Evolutionary conservation across 2,888 invertebrate species (phyloP).

Genomic region (Drosophila falleni): DNA sequence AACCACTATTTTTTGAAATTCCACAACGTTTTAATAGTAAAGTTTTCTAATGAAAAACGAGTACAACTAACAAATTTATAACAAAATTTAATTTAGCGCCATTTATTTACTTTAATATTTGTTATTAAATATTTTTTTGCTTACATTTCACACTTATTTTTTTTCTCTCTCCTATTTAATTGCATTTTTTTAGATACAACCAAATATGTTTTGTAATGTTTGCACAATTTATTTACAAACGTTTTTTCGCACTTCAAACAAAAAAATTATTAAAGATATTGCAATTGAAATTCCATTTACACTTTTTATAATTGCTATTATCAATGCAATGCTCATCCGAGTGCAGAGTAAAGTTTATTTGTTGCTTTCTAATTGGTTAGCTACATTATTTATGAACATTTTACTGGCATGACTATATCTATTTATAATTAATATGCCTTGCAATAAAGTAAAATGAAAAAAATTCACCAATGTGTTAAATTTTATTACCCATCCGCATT

Average conservation of each 20-base stretch:
- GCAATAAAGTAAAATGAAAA: slow-evolving; percentile 19
- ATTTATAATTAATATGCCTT: slow-evolving; percentile 55
- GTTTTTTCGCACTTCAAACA: slow-evolving; percentile 34
- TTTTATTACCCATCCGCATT: slow-evolving; percentile 60
- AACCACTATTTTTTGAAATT: too few relatives aligned
- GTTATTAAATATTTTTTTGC: not conserved
- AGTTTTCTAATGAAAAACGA: too few relatives aligned
- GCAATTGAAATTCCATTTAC: slow-evolving; percentile 56
- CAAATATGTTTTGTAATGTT: slow-evolving; percentile 34
- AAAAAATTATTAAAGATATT: slow-evolving; percentile 24
- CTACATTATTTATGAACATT: slow-evolving; percentile 61
- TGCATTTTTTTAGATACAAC: not conserved
- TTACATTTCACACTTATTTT: slow-evolving; percentile 14
- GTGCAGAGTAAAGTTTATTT: slow-evolving; percentile 36
- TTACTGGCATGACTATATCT: slow-evolving; percentile 42
- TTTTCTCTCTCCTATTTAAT: not conserved
- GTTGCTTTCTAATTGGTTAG: slow-evolving; percentile 60
- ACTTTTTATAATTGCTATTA: slow-evolving; percentile 56
- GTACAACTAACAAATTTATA: slow-evolving; percentile 1
- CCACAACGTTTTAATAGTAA: too few relatives aligned
- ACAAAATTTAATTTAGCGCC: slow-evolving; percentile 1
- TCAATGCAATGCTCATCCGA: slow-evolving; percentile 32
- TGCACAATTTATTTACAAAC: slow-evolving; percentile 28
- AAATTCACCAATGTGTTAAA: slow-evolving; percentile 54
- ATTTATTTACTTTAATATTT: slow-evolving; percentile 11